A percentile compares a stretch with the other conserved stretches of the same genome.
Evolutionary conservation across 2,888 invertebrate genomes (phyloP).

Genomic region (Anoplius nigerrimus): DNA sequence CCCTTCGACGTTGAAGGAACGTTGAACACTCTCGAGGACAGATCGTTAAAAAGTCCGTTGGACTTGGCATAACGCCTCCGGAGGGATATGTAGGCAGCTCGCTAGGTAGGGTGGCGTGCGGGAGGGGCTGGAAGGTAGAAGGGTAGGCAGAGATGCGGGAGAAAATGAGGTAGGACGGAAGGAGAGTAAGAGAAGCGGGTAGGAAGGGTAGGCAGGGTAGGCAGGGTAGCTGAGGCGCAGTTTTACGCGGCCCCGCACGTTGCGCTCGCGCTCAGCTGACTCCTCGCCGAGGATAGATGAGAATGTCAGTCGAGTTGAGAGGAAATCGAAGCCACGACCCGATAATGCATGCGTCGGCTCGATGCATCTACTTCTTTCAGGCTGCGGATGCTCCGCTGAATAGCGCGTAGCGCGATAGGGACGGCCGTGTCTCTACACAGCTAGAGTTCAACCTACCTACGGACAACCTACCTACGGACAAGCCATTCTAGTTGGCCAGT

Average conservation of each 20-base stretch:
- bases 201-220: constrained; percentile 29
- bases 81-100: no score
- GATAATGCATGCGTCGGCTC: constrained; percentile 23
- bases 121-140: no score
- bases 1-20: constrained; percentile 23
- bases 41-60: constrained; percentile 51
- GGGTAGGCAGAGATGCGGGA: background rate
- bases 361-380: constrained; percentile 27
- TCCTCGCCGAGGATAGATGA: constrained; percentile 32
- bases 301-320: constrained; percentile 37
- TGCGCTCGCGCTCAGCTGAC: constrained; percentile 25
- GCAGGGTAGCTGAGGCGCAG: constrained; percentile 41
- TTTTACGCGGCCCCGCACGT: constrained; percentile 39
- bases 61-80: constrained; percentile 34
- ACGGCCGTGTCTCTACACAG: no score
- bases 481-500: no score
- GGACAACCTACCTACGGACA: no score
- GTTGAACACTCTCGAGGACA: constrained; percentile 31
- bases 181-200: background rate
- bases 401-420: no score
- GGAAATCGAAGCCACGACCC: constrained; percentile 10
- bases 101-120: no score
- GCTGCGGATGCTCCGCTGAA: background rate
- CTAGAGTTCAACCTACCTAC: no score
- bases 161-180: background rate